A percentile compares a stretch with the other conserved stretches of the same genome.
Evolutionary conservation across 2,113 vertebrate genomes (phyloP).

Genomic region (Syngnathus floridae): DNA sequence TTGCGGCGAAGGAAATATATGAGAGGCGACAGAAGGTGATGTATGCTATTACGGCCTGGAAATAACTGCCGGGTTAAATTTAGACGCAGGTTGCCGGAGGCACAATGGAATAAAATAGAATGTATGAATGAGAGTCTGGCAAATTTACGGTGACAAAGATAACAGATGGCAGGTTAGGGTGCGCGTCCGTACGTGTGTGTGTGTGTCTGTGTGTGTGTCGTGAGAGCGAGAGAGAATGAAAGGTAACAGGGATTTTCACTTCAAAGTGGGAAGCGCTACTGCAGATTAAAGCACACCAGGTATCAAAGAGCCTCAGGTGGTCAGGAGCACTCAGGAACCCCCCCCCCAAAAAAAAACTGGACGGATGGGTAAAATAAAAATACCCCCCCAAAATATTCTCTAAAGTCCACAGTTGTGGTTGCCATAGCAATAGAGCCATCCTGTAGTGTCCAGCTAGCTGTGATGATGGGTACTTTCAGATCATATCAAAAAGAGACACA

Average conservation of each 20-base stretch:
- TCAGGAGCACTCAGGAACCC: conserved; percentile 55
- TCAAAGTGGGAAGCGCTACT: conserved; percentile 64
- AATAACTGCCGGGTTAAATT: conserved; percentile 53
- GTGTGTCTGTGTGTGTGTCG: conserved; percentile 5
- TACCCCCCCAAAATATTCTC: background rate
- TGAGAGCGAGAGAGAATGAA: conserved; percentile 2
- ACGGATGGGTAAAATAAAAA: no score
- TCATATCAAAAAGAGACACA: conserved; percentile 10
- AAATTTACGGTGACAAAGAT: conserved; percentile 22
- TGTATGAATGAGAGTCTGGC: conserved; percentile 27
- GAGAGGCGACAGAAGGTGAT: conserved; percentile 49
- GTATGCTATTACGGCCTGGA: conserved; percentile 37
- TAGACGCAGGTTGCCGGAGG: conserved; percentile 22
- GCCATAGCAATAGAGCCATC: conserved; percentile 49
- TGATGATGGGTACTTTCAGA: background rate
- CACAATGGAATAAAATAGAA: conserved; percentile 10
- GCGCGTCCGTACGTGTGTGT: conserved; percentile 4
- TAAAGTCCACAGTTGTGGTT: background rate
- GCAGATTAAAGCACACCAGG: conserved; percentile 73
- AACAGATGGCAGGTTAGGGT: conserved; percentile 35
- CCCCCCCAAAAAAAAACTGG: background rate
- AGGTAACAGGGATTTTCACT: conserved; percentile 66
- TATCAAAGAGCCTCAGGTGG: conserved; percentile 70
- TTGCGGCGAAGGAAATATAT: conserved; percentile 51
- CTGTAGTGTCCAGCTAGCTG: conserved; percentile 30